Percentiles rank a stretch among this genome's conserved stretches.
Conservation (phyloP, 2,888 invertebrate genomes). For the Chloromyia formosa region DNA sequence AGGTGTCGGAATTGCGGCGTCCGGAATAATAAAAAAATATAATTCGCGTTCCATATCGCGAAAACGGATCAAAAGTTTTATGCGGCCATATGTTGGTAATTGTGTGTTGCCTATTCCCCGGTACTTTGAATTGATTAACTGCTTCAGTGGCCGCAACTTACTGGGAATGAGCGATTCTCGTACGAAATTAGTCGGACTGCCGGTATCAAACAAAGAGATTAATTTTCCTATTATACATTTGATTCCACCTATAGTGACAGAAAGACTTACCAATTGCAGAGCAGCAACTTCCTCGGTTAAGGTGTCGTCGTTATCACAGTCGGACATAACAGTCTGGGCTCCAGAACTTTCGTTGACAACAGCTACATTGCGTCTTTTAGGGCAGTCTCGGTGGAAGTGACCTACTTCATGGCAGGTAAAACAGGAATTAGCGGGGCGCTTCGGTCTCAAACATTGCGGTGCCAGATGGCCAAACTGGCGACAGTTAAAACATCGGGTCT, state of each 20-base stretch:
- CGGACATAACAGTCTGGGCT: background rate
- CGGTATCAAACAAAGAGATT: conserved; percentile 8
- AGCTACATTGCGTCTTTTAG: background rate
- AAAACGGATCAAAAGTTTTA: background rate
- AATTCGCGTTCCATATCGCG: background rate
- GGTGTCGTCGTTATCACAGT: background rate
- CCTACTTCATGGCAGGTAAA: conserved; percentile 4
- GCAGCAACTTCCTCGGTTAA: conserved; percentile 4
- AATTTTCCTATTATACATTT: background rate
- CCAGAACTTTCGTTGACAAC: background rate
- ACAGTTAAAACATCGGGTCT: conserved; percentile 4
- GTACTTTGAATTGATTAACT: background rate
- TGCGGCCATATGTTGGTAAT: background rate
- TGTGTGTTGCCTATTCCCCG: background rate
- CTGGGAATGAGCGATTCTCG: background rate
- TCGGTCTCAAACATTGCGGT: background rate
- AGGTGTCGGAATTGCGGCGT: background rate
- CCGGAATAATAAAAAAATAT: conserved; percentile 4
- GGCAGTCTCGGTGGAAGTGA: background rate
- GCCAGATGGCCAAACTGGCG: conserved; percentile 8
- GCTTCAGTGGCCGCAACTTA: background rate
- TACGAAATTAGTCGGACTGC: conserved; percentile 10
- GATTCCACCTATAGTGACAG: background rate
- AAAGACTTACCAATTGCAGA: conserved; percentile 7
- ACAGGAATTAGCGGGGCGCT: conserved; percentile 9